These are phyloP conservation scores for Clarias fuscus DNA, from an alignment of 2,797 vertebrate species.

Conservation along the genomic window DNA sequence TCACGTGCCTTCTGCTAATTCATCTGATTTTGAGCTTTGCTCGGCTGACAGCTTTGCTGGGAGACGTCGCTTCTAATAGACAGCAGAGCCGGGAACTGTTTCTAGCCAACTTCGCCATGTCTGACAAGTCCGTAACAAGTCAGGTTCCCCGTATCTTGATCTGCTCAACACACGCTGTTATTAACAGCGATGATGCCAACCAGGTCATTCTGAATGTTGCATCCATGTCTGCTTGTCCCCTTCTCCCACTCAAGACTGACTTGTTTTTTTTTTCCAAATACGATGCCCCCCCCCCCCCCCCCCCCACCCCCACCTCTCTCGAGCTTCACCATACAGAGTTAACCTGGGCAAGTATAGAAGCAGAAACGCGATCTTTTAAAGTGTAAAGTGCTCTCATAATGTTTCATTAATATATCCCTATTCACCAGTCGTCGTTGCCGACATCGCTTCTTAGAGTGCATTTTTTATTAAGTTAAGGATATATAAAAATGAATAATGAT, in stretches of 20 bases:
- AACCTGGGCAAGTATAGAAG: slow-evolving; percentile 61
- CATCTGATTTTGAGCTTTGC: slow-evolving; percentile 75
- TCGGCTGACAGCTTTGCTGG: slow-evolving; percentile 51
- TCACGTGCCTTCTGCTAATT: slow-evolving; percentile 68
- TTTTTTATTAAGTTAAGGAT: background rate
- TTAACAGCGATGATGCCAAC: slow-evolving; percentile 12
- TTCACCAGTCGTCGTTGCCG: slow-evolving; percentile 64
- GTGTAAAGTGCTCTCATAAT: slow-evolving; percentile 69
- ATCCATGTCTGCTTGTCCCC: slow-evolving; percentile 19
- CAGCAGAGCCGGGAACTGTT: slow-evolving; percentile 37
- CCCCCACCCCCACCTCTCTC: slow-evolving; percentile 48
- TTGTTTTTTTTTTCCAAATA: slow-evolving; percentile 28
- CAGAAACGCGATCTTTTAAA: slow-evolving; percentile 71
- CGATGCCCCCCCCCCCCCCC: slow-evolving; percentile 31
- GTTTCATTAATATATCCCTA: slow-evolving; percentile 76
- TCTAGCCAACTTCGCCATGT: slow-evolving; percentile 26
- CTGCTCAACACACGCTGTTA: background rate
- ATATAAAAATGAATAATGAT: background rate
- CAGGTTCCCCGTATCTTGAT: slow-evolving; percentile 22
- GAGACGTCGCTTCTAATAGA: slow-evolving; percentile 63
- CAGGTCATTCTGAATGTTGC: slow-evolving; percentile 34
- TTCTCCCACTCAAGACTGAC: slow-evolving; percentile 33
- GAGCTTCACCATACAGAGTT: slow-evolving; percentile 57
- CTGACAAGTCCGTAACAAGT: slow-evolving; percentile 26
- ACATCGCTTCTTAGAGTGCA: slow-evolving; percentile 67